These are phyloP conservation scores for Elymnias hypermnestra DNA, from an alignment of 1,140 invertebrate species.

Conservation along the genomic window DNA sequence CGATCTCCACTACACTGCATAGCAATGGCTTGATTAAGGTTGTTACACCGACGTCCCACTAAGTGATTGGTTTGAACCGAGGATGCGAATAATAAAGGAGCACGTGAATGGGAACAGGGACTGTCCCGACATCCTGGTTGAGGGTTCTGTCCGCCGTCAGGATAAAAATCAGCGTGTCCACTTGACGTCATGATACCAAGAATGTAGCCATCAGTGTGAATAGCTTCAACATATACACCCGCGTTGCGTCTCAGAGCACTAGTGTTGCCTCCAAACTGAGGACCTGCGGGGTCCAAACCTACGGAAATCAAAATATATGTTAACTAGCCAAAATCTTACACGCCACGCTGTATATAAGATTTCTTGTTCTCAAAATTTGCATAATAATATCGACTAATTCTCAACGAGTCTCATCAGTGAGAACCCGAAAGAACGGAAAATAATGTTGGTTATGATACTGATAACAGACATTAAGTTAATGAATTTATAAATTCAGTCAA, in stretches of 20 bases:
- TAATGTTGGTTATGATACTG: too few relatives aligned
- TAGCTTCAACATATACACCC: constrained; percentile 77
- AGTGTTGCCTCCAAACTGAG: constrained; percentile 60
- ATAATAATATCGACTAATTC: too few relatives aligned
- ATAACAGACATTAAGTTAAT: too few relatives aligned
- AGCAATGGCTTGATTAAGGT: too few relatives aligned
- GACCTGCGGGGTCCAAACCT: constrained; percentile 81
- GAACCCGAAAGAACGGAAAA: too few relatives aligned
- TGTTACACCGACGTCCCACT: too few relatives aligned
- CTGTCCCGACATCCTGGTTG: constrained; percentile 80
- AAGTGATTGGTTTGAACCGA: constrained; percentile 66
- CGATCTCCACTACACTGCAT: too few relatives aligned
- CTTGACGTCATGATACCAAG: constrained; percentile 57
- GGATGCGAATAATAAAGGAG: constrained; percentile 75
- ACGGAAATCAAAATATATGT: constrained; percentile 8
- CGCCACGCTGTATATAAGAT: too few relatives aligned
- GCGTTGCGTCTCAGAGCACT: constrained; percentile 60
- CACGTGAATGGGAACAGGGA: constrained; percentile 72
- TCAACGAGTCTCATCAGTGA: too few relatives aligned
- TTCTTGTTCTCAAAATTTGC: not conserved
- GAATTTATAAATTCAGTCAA: too few relatives aligned
- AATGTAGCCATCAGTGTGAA: constrained; percentile 77
- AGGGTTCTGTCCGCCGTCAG: constrained; percentile 76
- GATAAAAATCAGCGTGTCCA: constrained; percentile 76
- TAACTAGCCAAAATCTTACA: too few relatives aligned